Evolutionary conservation across 1,140 invertebrate genomes (phyloP), one percentile per base, ranked within the genome.

Genomic region (Contarinia nasturtii): DNA sequence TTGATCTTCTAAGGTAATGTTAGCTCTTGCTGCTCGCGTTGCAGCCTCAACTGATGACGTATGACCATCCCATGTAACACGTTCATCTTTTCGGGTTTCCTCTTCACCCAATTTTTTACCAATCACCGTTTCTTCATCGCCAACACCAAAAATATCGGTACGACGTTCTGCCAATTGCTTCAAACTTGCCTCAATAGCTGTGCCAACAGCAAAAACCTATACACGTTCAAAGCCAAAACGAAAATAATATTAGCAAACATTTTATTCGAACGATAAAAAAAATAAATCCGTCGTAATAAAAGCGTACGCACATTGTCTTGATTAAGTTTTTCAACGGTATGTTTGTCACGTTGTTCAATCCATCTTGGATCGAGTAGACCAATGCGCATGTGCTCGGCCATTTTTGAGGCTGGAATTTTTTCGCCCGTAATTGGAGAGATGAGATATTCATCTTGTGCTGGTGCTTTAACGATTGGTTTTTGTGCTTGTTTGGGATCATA

Each of bases 141-240:
- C 95, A 48, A 90, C 84, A 72, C 96, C 96, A 63, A 99, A 99
- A 67, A 99, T 99, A 77, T 99, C 96, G 2, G 95, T 97, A 83
- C 96, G 88, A 54, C 94, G 76, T 60, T 98, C 94, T 0, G 94
- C 95, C 52, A 99, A 70, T 57, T 93, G 81, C 61, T 95, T 96
- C 55, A 98, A 76, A 61, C 86, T 95, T 11, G 82, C 88, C 53
- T 95, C 90, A 55, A 99, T 97, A 17, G 90, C 87, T 19, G 87
- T 79, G 18, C 87, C 88, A 47, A 77, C 76, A 2, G 86, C 89
- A 61, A 82, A 91, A 0, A 89, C 86, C 37, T 83, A 81, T 54
- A 27, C 27, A 27, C 3, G 10, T 27, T 19, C 8, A 27, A 44
- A 19, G 43, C 12, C 18, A 8, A 15, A n/a, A 34, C 5, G 2